Evolutionary conservation across 2,888 invertebrate species (phyloP).

Genomic region (Agrotis puta): DNA sequence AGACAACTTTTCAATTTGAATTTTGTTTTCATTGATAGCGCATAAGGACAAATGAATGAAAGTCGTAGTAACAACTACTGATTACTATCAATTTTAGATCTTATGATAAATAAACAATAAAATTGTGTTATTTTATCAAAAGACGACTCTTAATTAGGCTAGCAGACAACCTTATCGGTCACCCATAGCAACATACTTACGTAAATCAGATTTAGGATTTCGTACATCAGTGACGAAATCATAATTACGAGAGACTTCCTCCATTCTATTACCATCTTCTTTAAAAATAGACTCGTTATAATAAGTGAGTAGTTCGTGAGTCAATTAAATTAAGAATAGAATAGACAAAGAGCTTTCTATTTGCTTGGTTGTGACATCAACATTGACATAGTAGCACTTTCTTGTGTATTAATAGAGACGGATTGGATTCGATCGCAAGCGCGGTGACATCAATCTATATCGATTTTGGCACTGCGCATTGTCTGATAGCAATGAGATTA

Average conservation of each 20-base stretch:
- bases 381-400: constrained; percentile 85
- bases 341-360: constrained; percentile 65
- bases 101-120: constrained; percentile 1
- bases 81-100: constrained; percentile 4
- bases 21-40: constrained; percentile 1
- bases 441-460: constrained; percentile 74
- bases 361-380: constrained; percentile 75
- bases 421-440: constrained; percentile 70
- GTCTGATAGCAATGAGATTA: constrained; percentile 66
- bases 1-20: neutral
- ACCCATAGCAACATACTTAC: neutral
- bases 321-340: constrained; percentile 71
- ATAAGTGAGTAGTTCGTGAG: constrained; percentile 61
- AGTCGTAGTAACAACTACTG: neutral
- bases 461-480: constrained; percentile 74
- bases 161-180: constrained; percentile 40
- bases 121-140: neutral
- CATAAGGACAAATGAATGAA: neutral
- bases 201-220: neutral
- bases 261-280: constrained; percentile 11
- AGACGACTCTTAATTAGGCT: constrained; percentile 10
- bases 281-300: constrained; percentile 44
- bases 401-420: constrained; percentile 75
- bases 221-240: constrained; percentile 2
- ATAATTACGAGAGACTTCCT: constrained; percentile 21